Evolutionary conservation across 2,113 vertebrate genomes (phyloP).

Genomic region (Rousettus leschenaultii): DNA sequence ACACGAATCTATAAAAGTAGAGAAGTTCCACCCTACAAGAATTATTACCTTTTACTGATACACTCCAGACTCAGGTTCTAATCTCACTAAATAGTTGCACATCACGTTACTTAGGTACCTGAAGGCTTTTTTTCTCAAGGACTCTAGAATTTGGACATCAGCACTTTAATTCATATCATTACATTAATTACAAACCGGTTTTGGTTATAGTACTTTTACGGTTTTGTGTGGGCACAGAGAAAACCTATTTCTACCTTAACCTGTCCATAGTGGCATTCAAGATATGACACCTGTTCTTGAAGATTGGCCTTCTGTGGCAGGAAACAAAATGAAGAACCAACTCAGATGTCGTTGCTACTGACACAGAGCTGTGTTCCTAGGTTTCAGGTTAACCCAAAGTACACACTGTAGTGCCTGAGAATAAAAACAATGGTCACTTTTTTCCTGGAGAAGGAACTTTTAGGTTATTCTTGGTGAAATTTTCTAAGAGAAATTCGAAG

Average conservation of each 20-base stretch:
- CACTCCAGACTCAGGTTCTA: neutral
- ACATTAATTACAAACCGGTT: neutral
- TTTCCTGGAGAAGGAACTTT: slow-evolving; percentile 9
- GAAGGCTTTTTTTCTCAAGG: neutral
- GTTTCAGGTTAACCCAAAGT: slow-evolving; percentile 31
- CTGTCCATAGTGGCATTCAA: neutral
- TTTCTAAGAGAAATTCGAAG: slow-evolving; percentile 12
- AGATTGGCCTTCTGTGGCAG: neutral
- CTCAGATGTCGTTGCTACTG: slow-evolving; percentile 7
- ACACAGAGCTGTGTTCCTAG: slow-evolving; percentile 27
- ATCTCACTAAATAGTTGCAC: neutral
- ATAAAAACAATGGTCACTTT: neutral
- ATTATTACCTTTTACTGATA: neutral
- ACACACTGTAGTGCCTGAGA: neutral
- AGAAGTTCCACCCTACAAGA: neutral
- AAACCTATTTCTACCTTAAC: neutral
- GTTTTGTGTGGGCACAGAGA: neutral
- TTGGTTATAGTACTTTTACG: neutral
- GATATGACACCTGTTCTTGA: neutral
- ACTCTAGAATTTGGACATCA: neutral
- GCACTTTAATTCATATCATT: neutral
- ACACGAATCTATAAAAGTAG: neutral
- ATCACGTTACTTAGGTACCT: neutral
- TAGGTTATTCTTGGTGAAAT: slow-evolving; percentile 13
- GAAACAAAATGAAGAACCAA: slow-evolving; percentile 46